These are phyloP conservation scores for Rhingia campestris DNA, from an alignment of 2,888 invertebrate genomes.

Conservation along the genomic window DNA sequence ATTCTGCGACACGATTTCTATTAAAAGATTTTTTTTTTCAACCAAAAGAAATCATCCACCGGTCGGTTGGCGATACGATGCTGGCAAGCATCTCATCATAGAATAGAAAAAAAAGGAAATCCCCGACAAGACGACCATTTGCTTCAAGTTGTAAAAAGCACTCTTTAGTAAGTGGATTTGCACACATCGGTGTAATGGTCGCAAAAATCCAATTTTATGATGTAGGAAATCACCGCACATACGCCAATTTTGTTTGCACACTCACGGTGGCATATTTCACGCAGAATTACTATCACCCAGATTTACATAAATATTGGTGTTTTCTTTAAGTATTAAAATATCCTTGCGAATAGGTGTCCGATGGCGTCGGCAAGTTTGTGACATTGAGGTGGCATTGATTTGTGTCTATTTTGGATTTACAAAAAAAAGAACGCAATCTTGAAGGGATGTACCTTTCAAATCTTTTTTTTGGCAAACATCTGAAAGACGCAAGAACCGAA, in stretches of 20 bases:
- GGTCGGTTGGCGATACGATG: slow-evolving; percentile 19
- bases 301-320: slow-evolving; percentile 71
- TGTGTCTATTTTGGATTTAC: too few species aligned
- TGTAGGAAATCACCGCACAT: slow-evolving; percentile 54
- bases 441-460: background rate
- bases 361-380: background rate
- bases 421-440: too few species aligned
- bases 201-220: slow-evolving; percentile 66
- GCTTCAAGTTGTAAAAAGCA: slow-evolving; percentile 68
- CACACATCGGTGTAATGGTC: slow-evolving; percentile 54
- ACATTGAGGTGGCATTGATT: background rate
- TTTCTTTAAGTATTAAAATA: slow-evolving; percentile 57
- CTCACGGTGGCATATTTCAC: slow-evolving; percentile 67
- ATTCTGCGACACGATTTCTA: slow-evolving; percentile 74
- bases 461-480: slow-evolving; percentile 25
- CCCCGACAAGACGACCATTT: slow-evolving; percentile 63
- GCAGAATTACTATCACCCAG: slow-evolving; percentile 51
- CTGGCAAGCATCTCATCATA: background rate
- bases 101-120: background rate
- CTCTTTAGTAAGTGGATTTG: slow-evolving; percentile 65
- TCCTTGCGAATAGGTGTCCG: slow-evolving; percentile 50
- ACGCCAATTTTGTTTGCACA: slow-evolving; percentile 61
- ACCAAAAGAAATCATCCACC: slow-evolving; percentile 56
- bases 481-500: background rate
- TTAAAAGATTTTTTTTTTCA: slow-evolving; percentile 68